Percentiles rank a stretch among this genome's conserved stretches.
Conservation (phyloP, 2,888 invertebrate genomes). For the Atethmia centrago region DNA sequence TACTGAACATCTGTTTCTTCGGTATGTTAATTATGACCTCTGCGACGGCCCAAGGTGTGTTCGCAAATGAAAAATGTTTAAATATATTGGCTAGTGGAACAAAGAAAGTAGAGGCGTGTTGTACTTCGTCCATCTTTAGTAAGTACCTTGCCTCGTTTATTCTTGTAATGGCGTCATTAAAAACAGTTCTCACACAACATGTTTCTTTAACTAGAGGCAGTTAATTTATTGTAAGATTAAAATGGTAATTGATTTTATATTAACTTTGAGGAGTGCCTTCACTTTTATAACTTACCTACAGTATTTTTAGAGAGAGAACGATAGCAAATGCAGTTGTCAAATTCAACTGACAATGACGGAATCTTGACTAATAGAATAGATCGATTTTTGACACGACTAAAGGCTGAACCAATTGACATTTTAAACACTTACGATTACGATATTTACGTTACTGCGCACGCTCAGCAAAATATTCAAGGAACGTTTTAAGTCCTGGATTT, state of each 20-base stretch:
- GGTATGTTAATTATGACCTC: slow-evolving; percentile 74
- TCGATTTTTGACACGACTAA: not conserved
- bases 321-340: not conserved
- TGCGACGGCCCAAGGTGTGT: slow-evolving; percentile 64
- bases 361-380: not conserved
- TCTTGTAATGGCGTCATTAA: slow-evolving; percentile 35
- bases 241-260: slow-evolving; percentile 21
- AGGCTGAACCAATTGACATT: slow-evolving; percentile 21
- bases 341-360: not conserved
- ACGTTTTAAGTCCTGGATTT: slow-evolving; percentile 35
- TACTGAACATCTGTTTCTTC: slow-evolving; percentile 65
- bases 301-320: not conserved
- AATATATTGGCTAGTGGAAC: slow-evolving; percentile 67
- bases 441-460: not conserved
- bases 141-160: slow-evolving; percentile 16
- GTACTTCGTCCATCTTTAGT: slow-evolving; percentile 16
- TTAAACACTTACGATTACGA: slow-evolving; percentile 8
- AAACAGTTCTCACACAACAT: slow-evolving; percentile 32
- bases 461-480: slow-evolving; percentile 46
- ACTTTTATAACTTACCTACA: not conserved
- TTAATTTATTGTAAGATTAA: slow-evolving; percentile 9
- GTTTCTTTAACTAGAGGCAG: slow-evolving; percentile 1
- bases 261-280: not conserved
- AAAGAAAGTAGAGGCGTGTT: slow-evolving; percentile 68
- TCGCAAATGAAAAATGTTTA: slow-evolving; percentile 70